Percentiles rank a stretch among this genome's conserved stretches.
Conservation (phyloP, 2,888 invertebrate genomes). For the Lasius fuliginosus region DNA sequence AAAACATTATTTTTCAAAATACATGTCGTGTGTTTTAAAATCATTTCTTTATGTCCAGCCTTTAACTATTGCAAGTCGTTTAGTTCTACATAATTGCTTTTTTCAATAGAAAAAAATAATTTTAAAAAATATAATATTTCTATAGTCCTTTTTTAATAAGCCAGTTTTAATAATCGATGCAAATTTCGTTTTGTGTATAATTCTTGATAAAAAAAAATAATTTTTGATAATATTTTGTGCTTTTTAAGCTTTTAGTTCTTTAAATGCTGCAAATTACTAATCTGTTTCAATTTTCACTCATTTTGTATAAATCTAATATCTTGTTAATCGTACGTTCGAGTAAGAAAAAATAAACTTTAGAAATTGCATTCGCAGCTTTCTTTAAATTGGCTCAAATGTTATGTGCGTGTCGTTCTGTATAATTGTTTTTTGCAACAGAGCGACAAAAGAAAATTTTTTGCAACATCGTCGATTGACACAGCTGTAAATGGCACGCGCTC, state of each 20-base stretch:
- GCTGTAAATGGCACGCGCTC: not conserved
- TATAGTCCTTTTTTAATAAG: not conserved
- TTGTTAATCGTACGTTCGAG: no score
- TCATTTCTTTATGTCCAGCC: not conserved
- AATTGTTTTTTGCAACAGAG: conserved; percentile 14
- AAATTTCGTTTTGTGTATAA: no score
- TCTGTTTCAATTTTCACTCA: no score
- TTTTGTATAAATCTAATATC: no score
- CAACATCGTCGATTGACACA: not conserved
- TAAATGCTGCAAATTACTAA: no score
- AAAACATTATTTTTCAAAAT: conserved; percentile 11
- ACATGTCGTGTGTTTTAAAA: not conserved
- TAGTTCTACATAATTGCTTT: not conserved
- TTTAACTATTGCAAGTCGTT: not conserved
- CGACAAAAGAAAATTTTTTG: not conserved
- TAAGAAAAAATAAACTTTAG: no score
- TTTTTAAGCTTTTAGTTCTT: no score
- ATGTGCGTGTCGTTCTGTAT: not conserved
- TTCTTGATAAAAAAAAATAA: no score
- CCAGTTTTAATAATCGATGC: not conserved
- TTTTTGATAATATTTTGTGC: no score
- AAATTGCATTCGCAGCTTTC: not conserved
- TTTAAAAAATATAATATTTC: no score
- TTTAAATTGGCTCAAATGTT: not conserved
- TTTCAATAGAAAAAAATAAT: not conserved